Percentiles rank a stretch among this genome's conserved stretches.
phyloP scores from a whole-genome alignment of 2,113 vertebrate genomes.

The Lonchura striata region DNA sequence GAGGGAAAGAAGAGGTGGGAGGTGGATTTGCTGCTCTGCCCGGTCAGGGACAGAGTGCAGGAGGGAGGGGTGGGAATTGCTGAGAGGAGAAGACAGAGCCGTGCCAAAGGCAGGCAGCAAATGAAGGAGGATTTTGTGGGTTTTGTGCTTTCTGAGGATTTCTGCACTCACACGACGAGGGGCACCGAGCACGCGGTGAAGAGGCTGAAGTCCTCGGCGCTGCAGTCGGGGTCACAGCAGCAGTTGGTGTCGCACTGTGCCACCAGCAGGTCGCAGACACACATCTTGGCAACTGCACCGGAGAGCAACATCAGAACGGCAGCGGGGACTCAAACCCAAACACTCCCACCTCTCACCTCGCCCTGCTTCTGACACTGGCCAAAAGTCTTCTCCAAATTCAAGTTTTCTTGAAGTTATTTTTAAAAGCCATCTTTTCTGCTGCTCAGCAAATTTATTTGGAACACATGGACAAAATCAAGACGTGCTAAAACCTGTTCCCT shows the following conservation, averaged over 20 bases:
- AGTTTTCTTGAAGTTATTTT: fast-evolving
- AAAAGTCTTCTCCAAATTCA: neutral
- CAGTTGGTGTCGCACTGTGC: conserved; percentile 80
- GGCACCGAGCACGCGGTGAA: conserved; percentile 79
- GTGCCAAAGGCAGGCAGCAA: neutral
- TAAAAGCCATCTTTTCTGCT: neutral
- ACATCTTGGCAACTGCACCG: conserved; percentile 74
- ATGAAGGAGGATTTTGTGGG: fast-evolving
- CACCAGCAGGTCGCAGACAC: conserved; percentile 79
- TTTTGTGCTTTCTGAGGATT: neutral
- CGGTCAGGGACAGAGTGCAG: neutral
- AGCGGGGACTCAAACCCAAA: neutral
- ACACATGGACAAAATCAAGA: neutral
- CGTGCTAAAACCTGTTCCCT: neutral
- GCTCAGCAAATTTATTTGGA: neutral
- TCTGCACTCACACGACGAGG: conserved; percentile 75
- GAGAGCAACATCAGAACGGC: neutral
- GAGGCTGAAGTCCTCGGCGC: conserved; percentile 69
- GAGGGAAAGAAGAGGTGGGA: neutral
- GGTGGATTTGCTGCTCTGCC: neutral
- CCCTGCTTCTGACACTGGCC: neutral
- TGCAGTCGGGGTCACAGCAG: conserved; percentile 85
- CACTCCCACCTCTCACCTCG: neutral
- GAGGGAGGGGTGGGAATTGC: neutral
- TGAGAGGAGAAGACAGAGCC: neutral